A percentile compares a stretch with the other conserved stretches of the same genome.
These are phyloP conservation scores for Mesorhabditis spiculigera DNA, from an alignment of 2,888 invertebrate genomes.

Conservation along the genomic window DNA sequence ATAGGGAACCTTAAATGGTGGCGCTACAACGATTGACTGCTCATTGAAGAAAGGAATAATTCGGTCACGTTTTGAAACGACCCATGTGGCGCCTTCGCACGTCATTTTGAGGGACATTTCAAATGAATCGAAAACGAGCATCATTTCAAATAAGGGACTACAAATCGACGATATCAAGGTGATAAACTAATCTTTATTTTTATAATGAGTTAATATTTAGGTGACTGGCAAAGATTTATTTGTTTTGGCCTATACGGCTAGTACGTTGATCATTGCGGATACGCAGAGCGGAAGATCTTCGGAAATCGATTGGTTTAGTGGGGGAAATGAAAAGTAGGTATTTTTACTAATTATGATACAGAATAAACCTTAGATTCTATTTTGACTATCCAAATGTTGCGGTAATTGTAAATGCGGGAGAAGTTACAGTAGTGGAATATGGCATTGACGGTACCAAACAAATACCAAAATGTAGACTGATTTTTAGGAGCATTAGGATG, in stretches of 20 bases:
- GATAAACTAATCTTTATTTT: too few relatives aligned
- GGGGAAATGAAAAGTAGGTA: conserved; percentile 72
- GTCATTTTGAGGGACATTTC: conserved; percentile 58
- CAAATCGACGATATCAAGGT: conserved; percentile 82
- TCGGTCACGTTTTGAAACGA: conserved; percentile 89
- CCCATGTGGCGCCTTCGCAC: conserved; percentile 81
- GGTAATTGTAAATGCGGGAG: conserved; percentile 88
- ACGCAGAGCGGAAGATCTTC: conserved; percentile 67
- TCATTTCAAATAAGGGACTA: conserved; percentile 79
- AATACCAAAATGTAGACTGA: background rate
- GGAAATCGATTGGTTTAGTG: conserved; percentile 63
- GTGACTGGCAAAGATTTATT: conserved; percentile 75
- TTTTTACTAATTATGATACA: background rate
- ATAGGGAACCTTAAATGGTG: conserved; percentile 72
- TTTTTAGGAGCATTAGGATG: conserved; percentile 63
- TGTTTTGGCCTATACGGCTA: conserved; percentile 83
- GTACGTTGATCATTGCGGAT: conserved; percentile 81
- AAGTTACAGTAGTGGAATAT: conserved; percentile 89
- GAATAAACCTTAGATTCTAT: conserved; percentile 68
- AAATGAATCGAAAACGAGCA: conserved; percentile 67
- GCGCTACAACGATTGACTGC: conserved; percentile 79
- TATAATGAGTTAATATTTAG: conserved; percentile 13
- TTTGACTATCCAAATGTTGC: conserved; percentile 85
- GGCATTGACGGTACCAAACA: conserved; percentile 61
- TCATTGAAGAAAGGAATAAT: conserved; percentile 72